Evolutionary conservation across 2,888 invertebrate genomes (phyloP).

Genomic region (Craniophora ligustri): DNA sequence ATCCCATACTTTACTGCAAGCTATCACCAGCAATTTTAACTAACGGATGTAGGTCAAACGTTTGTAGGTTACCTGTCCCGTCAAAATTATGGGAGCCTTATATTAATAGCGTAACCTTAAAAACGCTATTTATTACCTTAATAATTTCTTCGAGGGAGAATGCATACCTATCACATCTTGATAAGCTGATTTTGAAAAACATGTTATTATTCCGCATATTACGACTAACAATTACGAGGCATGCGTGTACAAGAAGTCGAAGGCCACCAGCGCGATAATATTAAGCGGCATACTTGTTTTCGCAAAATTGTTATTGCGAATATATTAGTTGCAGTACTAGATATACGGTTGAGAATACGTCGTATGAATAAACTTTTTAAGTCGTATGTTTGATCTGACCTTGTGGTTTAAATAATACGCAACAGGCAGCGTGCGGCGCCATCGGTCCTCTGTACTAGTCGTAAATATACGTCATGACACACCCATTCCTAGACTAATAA

Average conservation of each 20-base stretch:
- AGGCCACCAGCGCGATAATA: conserved; percentile 74
- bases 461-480: conserved; percentile 84
- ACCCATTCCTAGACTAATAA: conserved; percentile 85
- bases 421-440: conserved; percentile 70
- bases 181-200: conserved; percentile 59
- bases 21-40: too few species aligned
- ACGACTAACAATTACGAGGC: conserved; percentile 59
- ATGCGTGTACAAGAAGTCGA: conserved; percentile 65
- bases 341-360: conserved; percentile 73
- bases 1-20: too few species aligned
- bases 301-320: conserved; percentile 38
- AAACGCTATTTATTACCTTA: too few species aligned
- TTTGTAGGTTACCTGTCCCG: too few species aligned
- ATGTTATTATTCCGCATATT: conserved; percentile 67
- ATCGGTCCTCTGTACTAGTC: conserved; percentile 60
- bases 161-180: conserved; percentile 26
- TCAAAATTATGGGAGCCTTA: too few species aligned
- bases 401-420: conserved; percentile 84
- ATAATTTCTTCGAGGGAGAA: too few species aligned
- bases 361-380: conserved; percentile 59
- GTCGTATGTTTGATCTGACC: conserved; percentile 69
- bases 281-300: conserved; percentile 62
- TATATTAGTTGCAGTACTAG: conserved; percentile 57
- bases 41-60: too few species aligned
- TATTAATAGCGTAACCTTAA: too few species aligned